Evolutionary conservation across 2,888 invertebrate species (phyloP), one percentile per base, ranked within the genome.

Genomic region (Synergus gifuensis): DNA sequence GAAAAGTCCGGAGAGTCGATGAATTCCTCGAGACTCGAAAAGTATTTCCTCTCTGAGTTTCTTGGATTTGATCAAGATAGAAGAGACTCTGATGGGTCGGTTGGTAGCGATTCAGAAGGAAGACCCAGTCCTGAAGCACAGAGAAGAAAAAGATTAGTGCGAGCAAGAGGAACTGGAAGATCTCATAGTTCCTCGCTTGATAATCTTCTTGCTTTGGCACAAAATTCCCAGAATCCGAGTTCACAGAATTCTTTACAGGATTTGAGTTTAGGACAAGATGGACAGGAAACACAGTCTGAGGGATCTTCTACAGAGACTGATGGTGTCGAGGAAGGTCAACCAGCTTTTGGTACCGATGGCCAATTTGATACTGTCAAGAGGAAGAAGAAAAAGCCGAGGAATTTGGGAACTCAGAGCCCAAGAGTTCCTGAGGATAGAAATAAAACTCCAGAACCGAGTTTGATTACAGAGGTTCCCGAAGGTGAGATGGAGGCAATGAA

Each of bases 51-150:
- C 0, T 96, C 96, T 0, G 97, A 96, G 54, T 97, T 97, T 88
- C 96, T 97, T 94, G 97, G 97, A 1, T 96, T 97, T 86, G 95
- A 95, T 85, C 95, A 95, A 76, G 96, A 96, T 86, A 94, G 96
- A 81, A 94, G 96, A 58, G 96, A 97, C 88, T 96, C 96, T 0
- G 96, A 97, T 87, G 97, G 97, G 2, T 97, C 97, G 88, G 98
- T 98, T 0, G 98, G 98, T 8, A 97, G 97, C 92, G 97, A 98
- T 88, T 97, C 97, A 89, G 98, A 98, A 90, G 97, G 97, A 1
- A 94, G 95, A 85, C 97, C 97, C 4, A 97, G 97, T 92, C 97
- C 97, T 0, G 97, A 97, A 89, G 92, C 91, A 0, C 97, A 97
- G 90, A 93, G 97, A 11, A 94, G 97, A 81, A 97, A 98, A 89